A percentile compares a stretch with the other conserved stretches of the same genome.
These are phyloP conservation scores for Idaea dimidiata DNA, from an alignment of 2,888 invertebrate species.

Conservation along the genomic window DNA sequence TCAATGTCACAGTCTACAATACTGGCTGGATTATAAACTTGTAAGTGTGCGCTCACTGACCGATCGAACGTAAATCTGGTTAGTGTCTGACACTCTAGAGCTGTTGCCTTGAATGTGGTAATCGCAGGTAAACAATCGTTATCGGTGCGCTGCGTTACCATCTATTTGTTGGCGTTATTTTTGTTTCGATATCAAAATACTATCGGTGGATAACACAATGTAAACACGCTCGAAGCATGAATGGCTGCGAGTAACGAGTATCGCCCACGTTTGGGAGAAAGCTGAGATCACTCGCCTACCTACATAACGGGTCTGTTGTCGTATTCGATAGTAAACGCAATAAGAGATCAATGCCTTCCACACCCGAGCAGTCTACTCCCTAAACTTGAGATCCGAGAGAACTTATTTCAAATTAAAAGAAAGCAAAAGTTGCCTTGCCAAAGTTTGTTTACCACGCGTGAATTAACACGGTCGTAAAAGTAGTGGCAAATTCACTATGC, in stretches of 20 bases:
- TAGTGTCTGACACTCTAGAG: constrained; percentile 32
- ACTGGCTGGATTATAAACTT: constrained; percentile 25
- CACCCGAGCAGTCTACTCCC: neutral
- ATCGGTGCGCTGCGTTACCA: constrained; percentile 53
- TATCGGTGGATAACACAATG: constrained; percentile 35
- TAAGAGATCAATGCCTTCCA: neutral
- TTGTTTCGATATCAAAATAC: constrained; percentile 43
- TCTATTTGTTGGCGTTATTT: constrained; percentile 56
- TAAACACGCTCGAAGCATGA: constrained; percentile 57
- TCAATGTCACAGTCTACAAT: constrained; percentile 69
- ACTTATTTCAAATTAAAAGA: neutral
- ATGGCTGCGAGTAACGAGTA: constrained; percentile 57
- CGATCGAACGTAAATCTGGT: constrained; percentile 31
- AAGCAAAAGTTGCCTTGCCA: neutral
- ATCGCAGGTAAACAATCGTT: constrained; percentile 73
- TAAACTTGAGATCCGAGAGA: neutral
- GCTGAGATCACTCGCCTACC: constrained; percentile 41
- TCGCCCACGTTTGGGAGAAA: constrained; percentile 73
- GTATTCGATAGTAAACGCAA: constrained; percentile 10
- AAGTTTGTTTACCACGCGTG: neutral
- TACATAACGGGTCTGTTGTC: constrained; percentile 28
- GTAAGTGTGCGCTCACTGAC: constrained; percentile 25
- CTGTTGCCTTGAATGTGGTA: constrained; percentile 66
- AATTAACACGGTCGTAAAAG: neutral
- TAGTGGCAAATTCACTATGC: neutral